Evolutionary conservation across 2,797 vertebrate species (phyloP).

Genomic region (Epinephelus coioides): DNA sequence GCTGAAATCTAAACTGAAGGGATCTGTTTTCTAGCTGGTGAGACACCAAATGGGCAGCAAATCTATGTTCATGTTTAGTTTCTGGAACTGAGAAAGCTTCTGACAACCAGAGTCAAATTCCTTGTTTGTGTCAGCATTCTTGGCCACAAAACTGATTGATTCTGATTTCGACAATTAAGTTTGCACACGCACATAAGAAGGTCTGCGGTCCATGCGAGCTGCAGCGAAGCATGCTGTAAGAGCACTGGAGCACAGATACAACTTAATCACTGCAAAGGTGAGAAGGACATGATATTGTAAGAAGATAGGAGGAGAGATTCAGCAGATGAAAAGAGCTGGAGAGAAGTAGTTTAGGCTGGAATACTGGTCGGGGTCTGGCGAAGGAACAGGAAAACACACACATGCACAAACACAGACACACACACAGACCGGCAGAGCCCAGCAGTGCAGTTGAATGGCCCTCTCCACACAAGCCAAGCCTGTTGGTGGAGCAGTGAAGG

Average conservation of each 20-base stretch:
- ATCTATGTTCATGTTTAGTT: background rate
- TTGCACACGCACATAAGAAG: constrained; percentile 39
- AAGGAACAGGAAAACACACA: constrained; percentile 51
- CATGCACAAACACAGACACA: constrained; percentile 13
- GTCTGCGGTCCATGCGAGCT: constrained; percentile 23
- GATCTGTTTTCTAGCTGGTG: constrained; percentile 5
- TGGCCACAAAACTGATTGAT: constrained; percentile 30
- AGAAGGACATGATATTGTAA: constrained; percentile 1
- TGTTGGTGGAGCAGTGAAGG: constrained; percentile 75
- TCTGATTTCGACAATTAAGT: constrained; percentile 30
- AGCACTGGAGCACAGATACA: background rate
- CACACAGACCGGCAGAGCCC: constrained; percentile 50
- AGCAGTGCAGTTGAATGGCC: constrained; percentile 73
- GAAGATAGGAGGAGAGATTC: constrained; percentile 7
- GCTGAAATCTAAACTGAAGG: constrained; percentile 12
- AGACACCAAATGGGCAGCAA: background rate
- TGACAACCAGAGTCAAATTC: constrained; percentile 18
- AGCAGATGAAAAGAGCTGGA: constrained; percentile 25
- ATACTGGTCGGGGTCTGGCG: constrained; percentile 40
- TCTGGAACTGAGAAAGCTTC: background rate
- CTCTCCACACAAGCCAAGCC: constrained; percentile 69
- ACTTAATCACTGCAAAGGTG: constrained; percentile 37
- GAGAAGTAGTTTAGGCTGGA: constrained; percentile 50
- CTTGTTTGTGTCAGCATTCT: constrained; percentile 26
- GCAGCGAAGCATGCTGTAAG: constrained; percentile 35